phyloP scores from a whole-genome alignment of 2,888 invertebrate species.

The Polyploca ridens region DNA sequence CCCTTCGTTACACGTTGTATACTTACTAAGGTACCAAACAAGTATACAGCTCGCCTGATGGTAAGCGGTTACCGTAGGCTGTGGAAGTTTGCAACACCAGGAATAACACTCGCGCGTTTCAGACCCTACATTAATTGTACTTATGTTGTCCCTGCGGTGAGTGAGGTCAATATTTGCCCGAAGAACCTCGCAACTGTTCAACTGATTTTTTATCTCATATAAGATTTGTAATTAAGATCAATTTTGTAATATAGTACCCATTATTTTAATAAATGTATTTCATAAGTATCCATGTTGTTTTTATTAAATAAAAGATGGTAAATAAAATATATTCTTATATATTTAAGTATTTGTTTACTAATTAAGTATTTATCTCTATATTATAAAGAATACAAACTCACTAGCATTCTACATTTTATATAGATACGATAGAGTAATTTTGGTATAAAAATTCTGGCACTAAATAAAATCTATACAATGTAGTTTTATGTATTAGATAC shows the following conservation, averaged over 20 bases:
- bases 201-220: neutral
- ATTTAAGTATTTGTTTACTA: conserved; percentile 55
- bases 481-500: neutral
- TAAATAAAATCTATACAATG: conserved; percentile 13
- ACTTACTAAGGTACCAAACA: too few relatives aligned
- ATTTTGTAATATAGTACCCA: conserved; percentile 1
- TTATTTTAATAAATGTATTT: neutral
- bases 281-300: neutral
- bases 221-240: conserved; percentile 1
- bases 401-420: conserved; percentile 33
- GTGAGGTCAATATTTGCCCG: too few relatives aligned
- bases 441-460: conserved; percentile 50
- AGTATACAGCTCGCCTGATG: too few relatives aligned
- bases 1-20: too few relatives aligned
- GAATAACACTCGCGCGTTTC: too few relatives aligned
- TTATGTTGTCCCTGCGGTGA: too few relatives aligned
- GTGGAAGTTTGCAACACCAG: too few relatives aligned
- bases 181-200: too few relatives aligned
- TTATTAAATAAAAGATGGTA: conserved; percentile 28
- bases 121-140: too few relatives aligned
- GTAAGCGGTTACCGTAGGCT: too few relatives aligned
- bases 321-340: conserved; percentile 56
- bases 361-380: conserved; percentile 43
- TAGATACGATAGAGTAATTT: conserved; percentile 35
- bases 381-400: conserved; percentile 35